phyloP scores from a whole-genome alignment of 2,888 invertebrate species.

The Crioceris asparagi region DNA sequence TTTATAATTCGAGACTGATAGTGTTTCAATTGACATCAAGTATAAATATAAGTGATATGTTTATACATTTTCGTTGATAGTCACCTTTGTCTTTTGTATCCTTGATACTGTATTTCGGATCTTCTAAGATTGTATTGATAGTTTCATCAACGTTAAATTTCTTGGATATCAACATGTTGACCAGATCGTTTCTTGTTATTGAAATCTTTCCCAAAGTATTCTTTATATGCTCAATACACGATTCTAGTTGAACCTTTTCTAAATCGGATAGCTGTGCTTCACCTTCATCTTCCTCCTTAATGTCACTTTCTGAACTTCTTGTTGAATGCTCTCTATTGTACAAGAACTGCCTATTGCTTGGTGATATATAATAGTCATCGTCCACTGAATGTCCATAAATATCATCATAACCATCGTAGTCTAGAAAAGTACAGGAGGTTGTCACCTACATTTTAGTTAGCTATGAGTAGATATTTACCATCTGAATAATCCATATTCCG shows the following conservation, averaged over 20 bases:
- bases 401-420: slow-evolving; percentile 84
- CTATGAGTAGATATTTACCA: slow-evolving; percentile 40
- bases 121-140: slow-evolving; percentile 52
- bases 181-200: slow-evolving; percentile 59
- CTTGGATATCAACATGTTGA: slow-evolving; percentile 58
- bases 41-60: slow-evolving; percentile 1
- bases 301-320: slow-evolving; percentile 59
- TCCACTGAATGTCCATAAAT: slow-evolving; percentile 90
- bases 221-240: slow-evolving; percentile 74
- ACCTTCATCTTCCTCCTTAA: slow-evolving; percentile 56
- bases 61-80: no score
- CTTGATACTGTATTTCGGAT: slow-evolving; percentile 17
- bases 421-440: slow-evolving; percentile 38
- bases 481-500: slow-evolving; percentile 77
- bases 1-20: background rate
- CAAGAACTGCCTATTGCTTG: slow-evolving; percentile 74
- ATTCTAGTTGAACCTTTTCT: slow-evolving; percentile 64
- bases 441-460: slow-evolving; percentile 1
- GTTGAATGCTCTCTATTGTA: slow-evolving; percentile 62
- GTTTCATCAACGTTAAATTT: slow-evolving; percentile 64
- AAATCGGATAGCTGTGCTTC: slow-evolving; percentile 42
- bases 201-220: slow-evolving; percentile 64
- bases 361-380: slow-evolving; percentile 85
- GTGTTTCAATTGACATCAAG: background rate
- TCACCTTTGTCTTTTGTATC: slow-evolving; percentile 35